Conservation (phyloP, 1,140 invertebrate genomes). For the Drosophila pandora region DNA sequence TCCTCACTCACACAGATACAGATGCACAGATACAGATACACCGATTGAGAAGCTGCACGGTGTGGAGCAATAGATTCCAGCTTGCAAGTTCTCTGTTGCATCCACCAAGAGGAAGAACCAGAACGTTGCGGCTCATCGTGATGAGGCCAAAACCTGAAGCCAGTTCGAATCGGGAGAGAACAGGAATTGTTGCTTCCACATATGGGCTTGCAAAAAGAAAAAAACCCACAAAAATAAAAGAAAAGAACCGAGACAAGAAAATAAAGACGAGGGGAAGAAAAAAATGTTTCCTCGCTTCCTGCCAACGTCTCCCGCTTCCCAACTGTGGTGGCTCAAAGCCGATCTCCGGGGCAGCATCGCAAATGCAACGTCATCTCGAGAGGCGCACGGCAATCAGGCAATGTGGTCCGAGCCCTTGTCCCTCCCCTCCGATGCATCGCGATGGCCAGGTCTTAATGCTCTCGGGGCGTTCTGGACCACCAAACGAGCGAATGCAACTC, state of each 20-base stretch:
- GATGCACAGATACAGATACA: conserved; percentile 8
- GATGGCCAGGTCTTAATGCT: conserved; percentile 61
- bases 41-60: conserved; percentile 19
- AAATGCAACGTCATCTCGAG: conserved; percentile 75
- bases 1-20: conserved; percentile 60
- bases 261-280: conserved; percentile 21
- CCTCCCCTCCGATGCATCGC: not conserved
- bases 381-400: conserved; percentile 78
- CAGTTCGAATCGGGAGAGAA: conserved; percentile 36
- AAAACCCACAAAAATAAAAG: conserved; percentile 17
- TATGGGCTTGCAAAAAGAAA: conserved; percentile 56
- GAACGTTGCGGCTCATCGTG: conserved; percentile 55
- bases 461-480: conserved; percentile 72
- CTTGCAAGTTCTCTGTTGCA: conserved; percentile 74
- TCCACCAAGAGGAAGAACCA: conserved; percentile 36
- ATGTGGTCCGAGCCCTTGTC: conserved; percentile 56
- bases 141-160: conserved; percentile 56
- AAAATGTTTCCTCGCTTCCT: conserved; percentile 73
- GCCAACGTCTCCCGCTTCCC: conserved; percentile 39
- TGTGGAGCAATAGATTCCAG: conserved; percentile 69
- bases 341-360: conserved; percentile 40
- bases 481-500: conserved; percentile 64
- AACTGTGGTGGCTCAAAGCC: conserved; percentile 39
- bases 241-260: conserved; percentile 21
- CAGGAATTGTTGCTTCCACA: conserved; percentile 76